Evolutionary conservation across 2,888 invertebrate species (phyloP).

Genomic region (Polydesmus complanatus): DNA sequence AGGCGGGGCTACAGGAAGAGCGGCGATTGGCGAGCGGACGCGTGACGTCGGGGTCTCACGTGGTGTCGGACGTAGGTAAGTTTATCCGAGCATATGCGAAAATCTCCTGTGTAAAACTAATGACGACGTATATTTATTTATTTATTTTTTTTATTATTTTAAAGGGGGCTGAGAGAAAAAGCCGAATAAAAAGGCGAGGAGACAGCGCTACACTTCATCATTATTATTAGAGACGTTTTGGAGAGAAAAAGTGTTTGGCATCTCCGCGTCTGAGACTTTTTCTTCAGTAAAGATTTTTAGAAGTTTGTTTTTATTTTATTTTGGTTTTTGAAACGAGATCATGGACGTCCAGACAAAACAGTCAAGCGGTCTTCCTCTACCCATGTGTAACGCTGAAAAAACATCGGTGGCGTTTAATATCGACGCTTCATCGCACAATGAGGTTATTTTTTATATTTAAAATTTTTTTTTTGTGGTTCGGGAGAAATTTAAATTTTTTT

Average conservation of each 20-base stretch:
- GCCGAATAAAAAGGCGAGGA: not conserved
- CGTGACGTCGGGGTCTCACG: not conserved
- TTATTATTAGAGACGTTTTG: too few relatives aligned
- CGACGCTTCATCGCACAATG: not conserved
- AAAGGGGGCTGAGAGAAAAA: not conserved
- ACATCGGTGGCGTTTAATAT: not conserved
- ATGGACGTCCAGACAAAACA: not conserved
- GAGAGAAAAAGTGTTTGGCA: too few relatives aligned
- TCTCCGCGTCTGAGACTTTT: not conserved
- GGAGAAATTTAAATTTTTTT: not conserved
- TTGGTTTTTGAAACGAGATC: not conserved
- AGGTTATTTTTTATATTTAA: not conserved
- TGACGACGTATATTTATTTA: not conserved
- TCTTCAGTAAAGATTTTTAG: not conserved
- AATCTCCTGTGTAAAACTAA: not conserved
- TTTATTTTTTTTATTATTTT: not conserved
- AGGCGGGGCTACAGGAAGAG: not conserved
- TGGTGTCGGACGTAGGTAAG: not conserved
- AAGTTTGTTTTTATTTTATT: not conserved
- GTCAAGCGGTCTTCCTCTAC: not conserved
- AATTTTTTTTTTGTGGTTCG: too few relatives aligned
- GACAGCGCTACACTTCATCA: not conserved
- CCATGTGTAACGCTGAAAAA: not conserved
- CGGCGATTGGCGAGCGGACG: not conserved
- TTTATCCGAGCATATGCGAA: not conserved